Evolutionary conservation across 2,888 invertebrate genomes (phyloP).

Genomic region (Drosophila rellima): DNA sequence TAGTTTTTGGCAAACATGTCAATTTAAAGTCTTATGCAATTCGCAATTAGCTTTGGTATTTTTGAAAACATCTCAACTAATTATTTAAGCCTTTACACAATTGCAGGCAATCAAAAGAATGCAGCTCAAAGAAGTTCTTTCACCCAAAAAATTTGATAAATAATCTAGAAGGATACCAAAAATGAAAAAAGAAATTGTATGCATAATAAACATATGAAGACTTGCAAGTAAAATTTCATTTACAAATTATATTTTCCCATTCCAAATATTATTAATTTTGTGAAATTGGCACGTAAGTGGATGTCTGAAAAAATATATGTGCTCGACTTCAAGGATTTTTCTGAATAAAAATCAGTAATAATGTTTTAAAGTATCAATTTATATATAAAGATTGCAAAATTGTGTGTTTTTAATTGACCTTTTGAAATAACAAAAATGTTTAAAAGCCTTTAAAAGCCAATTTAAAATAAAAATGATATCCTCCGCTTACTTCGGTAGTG

Average conservation of each 20-base stretch:
- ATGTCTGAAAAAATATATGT: no score
- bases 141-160: neutral
- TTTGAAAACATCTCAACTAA: constrained; percentile 2
- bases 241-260: neutral
- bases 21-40: constrained; percentile 1
- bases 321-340: no score
- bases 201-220: neutral
- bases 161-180: neutral
- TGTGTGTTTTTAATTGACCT: neutral
- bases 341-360: no score
- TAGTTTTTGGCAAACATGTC: constrained; percentile 1
- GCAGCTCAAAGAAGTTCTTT: neutral
- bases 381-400: neutral
- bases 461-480: neutral
- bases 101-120: neutral
- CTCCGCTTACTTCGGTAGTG: constrained; percentile 12
- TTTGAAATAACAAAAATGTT: neutral
- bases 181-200: neutral
- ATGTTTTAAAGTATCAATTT: no score
- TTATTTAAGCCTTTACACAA: constrained; percentile 1
- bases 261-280: no score
- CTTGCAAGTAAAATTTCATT: neutral
- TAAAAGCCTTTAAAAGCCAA: neutral
- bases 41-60: constrained; percentile 6
- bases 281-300: no score